Evolutionary conservation across 1,140 invertebrate species (phyloP).

Genomic region (Euwallacea similis): DNA sequence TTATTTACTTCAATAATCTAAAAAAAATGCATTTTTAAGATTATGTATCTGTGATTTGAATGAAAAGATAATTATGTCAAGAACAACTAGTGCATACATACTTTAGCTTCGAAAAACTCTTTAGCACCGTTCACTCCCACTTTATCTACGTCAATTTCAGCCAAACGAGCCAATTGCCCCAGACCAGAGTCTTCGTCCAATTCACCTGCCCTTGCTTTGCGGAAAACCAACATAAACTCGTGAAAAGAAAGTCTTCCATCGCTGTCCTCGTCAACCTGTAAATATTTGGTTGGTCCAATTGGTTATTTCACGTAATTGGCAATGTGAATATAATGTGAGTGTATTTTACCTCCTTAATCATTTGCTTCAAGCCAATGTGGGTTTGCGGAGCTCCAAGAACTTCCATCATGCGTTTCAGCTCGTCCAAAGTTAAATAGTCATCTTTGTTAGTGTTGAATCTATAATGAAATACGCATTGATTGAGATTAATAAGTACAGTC

Average conservation of each 20-base stretch:
- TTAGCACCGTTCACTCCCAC: conserved; percentile 88
- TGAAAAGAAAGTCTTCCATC: conserved; percentile 89
- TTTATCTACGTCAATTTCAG: conserved; percentile 86
- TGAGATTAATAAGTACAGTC: too few species aligned
- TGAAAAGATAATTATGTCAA: not conserved
- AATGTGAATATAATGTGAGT: too few species aligned
- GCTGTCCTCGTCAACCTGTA: conserved; percentile 77
- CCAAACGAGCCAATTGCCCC: conserved; percentile 77
- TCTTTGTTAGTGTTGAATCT: conserved; percentile 90
- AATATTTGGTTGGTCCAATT: too few species aligned
- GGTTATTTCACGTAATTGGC: too few species aligned
- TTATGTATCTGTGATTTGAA: conserved; percentile 2
- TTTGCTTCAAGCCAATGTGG: conserved; percentile 88
- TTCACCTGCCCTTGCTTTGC: conserved; percentile 84
- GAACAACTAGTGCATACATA: conserved; percentile 44
- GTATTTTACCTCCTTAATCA: conserved; percentile 78
- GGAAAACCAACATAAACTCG: conserved; percentile 87
- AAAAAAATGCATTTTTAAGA: conserved; percentile 39
- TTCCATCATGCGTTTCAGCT: conserved; percentile 96
- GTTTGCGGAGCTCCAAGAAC: conserved; percentile 92
- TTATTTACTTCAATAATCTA: conserved; percentile 80
- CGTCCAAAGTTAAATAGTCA: conserved; percentile 83
- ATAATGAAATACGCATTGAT: conserved; percentile 49
- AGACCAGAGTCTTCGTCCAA: conserved; percentile 78
- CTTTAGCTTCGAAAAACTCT: conserved; percentile 89